phyloP scores from a whole-genome alignment of 92 coral and sea anemone genomes.

The Phenganax subtilis region DNA sequence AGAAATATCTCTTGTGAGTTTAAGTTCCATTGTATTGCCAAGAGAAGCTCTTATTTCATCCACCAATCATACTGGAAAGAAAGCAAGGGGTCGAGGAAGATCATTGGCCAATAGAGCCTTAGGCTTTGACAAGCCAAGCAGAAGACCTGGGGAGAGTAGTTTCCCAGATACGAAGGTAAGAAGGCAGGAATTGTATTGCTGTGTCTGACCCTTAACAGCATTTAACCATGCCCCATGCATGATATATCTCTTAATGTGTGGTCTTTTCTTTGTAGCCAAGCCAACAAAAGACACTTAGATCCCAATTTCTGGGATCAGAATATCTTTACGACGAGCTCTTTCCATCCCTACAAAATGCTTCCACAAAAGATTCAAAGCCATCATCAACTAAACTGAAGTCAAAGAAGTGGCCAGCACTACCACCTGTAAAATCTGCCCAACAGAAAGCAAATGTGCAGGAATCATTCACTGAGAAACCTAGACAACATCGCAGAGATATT shows the following conservation, averaged over 20 bases:
- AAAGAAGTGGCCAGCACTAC: background rate
- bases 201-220: background rate
- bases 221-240: background rate
- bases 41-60: constrained; percentile 11
- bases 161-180: background rate
- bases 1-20: background rate
- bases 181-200: background rate
- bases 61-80: background rate
- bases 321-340: constrained; percentile 25
- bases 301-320: constrained; percentile 24
- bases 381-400: background rate
- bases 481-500: background rate
- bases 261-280: no score
- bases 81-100: constrained; percentile 47
- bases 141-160: constrained; percentile 44
- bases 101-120: constrained; percentile 42
- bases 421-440: background rate
- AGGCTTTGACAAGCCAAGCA: constrained; percentile 38
- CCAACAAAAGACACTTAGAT: background rate
- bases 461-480: no score
- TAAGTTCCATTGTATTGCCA: constrained; percentile 25
- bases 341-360: background rate
- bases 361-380: background rate
- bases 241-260: background rate
- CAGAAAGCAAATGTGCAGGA: background rate